Base-by-base conservation (phyloP, 2,113 vertebrate species). In the Bolborhynchus lineola region DNA sequence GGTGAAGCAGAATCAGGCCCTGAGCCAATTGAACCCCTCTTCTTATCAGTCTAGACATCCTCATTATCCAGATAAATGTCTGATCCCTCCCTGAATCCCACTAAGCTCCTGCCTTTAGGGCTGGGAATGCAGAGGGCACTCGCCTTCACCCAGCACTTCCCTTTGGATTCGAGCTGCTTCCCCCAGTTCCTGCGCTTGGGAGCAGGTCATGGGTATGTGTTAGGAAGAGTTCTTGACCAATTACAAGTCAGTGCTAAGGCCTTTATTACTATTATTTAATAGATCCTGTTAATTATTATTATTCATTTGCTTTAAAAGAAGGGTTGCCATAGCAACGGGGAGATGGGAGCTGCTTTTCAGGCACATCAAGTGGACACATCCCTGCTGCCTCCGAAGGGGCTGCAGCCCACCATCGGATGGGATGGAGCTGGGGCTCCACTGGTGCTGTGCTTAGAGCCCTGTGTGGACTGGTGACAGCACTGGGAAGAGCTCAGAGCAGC, bases 31-130 rank as follows among this genome's bases (percentile, higher is more conserved):
- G 80, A 86, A 92, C 92, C 88, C 93, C 95, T 92, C 91, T 91
- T 88, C 93, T 95, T 92, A 96, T 90, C 82, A 95, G 95, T 96
- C 96, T 95, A 94, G 95, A 96, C 95, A 86, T 62, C 95, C 95
- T 95, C 93, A 24, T 97, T 94, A 97, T 96, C 96, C 96, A 94
- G 93, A 88, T 97, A 77, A 96, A 80, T 20, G 95, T 96, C 96
- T 97, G 95, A 96, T 94, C 92, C 94, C 77, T 49, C 71, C 0
- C 86, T 20, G 95, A 94, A 77, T 90, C 95, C 88, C 6, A 1
- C 95, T 96, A 88, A 96, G 90, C 90, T 57, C 52, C 89, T 64
- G 91, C 93, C 72, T 63, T 64, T 4, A 3, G 2, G 0, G 69
- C 2, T 7, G 88, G 20, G 85, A 33, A 37, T 4, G 14, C 64